A percentile compares a stretch with the other conserved stretches of the same genome.
Evolutionary conservation across 2,113 vertebrate genomes (phyloP).

Genomic region (Labeo catla): DNA sequence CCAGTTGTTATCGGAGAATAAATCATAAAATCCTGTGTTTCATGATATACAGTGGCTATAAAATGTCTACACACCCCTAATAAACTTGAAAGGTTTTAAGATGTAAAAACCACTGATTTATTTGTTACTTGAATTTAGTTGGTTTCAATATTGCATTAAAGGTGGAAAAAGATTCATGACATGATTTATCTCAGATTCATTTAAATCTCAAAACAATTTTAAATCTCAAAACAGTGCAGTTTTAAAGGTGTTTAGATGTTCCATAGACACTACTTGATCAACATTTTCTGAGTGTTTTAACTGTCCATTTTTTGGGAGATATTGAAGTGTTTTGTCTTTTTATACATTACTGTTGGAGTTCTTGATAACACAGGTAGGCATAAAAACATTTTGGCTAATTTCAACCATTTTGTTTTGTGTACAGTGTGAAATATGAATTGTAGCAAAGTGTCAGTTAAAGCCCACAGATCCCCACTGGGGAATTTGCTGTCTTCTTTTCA

Average conservation of each 20-base stretch:
- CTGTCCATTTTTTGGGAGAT: background rate
- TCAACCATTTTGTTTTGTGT: background rate
- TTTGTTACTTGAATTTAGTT: background rate
- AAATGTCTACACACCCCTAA: background rate
- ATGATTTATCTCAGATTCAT: background rate
- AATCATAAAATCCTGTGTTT: background rate
- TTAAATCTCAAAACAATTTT: background rate
- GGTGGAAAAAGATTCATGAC: background rate
- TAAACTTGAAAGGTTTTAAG: background rate
- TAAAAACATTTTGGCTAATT: background rate
- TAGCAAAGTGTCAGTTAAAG: background rate
- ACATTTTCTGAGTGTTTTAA: background rate
- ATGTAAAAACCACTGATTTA: background rate
- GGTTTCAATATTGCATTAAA: background rate
- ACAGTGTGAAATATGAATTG: background rate
- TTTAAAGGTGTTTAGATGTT: background rate
- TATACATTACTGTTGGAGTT: background rate
- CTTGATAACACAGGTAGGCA: background rate
- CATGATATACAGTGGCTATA: background rate
- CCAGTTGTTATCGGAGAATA: background rate
- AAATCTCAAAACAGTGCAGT: background rate
- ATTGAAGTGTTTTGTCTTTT: background rate
- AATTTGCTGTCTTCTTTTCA: conserved; percentile 1
- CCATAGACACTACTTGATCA: background rate
- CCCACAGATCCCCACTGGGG: background rate